Percentiles rank a stretch among this genome's conserved stretches.
Evolutionary conservation across 2,113 vertebrate species (phyloP).

Genomic region (Zapus hudsonius): DNA sequence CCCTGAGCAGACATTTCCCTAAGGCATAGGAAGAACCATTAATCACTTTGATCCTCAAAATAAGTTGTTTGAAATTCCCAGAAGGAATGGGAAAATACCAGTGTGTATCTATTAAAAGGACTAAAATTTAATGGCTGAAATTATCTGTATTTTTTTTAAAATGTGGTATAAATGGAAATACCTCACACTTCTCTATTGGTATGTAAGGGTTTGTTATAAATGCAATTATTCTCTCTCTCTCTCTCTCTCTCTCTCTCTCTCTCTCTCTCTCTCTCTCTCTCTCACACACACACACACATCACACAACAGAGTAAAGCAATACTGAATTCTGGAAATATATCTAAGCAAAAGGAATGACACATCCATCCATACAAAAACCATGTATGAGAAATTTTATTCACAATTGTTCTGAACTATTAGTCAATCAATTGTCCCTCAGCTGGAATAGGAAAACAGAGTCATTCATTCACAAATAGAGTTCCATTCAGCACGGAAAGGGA

Average conservation of each 20-base stretch:
- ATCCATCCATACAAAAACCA: neutral
- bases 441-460: neutral
- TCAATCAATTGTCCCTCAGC: neutral
- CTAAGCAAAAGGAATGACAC: neutral
- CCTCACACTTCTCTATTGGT: neutral
- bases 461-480: neutral
- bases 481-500: neutral
- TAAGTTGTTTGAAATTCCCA: neutral
- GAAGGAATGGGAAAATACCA: neutral
- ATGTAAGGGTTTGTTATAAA: neutral
- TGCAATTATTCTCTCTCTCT: too few relatives aligned
- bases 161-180: neutral
- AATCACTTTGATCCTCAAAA: neutral
- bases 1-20: too few relatives aligned
- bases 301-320: neutral
- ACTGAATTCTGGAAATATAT: neutral
- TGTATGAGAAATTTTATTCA: neutral
- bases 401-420: neutral
- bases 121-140: neutral
- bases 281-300: neutral
- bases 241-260: too few relatives aligned
- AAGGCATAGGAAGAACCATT: neutral
- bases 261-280: too few relatives aligned
- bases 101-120: neutral
- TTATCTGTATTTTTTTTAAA: neutral